A percentile compares a stretch with the other conserved stretches of the same genome.
These are phyloP conservation scores for Spialia ferax DNA, from an alignment of 2,888 invertebrate genomes.

Conservation along the genomic window DNA sequence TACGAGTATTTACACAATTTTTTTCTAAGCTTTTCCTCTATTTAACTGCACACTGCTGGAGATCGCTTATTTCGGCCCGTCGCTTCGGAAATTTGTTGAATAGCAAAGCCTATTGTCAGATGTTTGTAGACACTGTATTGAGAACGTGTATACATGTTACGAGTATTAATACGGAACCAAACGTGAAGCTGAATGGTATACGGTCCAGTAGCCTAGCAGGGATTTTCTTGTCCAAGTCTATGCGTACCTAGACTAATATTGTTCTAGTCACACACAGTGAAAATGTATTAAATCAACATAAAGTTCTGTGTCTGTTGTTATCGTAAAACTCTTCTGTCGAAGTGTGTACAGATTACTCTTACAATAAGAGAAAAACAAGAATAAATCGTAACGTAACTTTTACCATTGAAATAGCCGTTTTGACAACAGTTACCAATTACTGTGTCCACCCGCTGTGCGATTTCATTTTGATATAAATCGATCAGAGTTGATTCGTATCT, in stretches of 20 bases:
- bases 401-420: constrained; percentile 13
- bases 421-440: constrained; percentile 50
- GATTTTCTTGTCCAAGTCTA: no score
- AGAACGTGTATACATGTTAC: no score
- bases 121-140: no score
- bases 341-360: not conserved
- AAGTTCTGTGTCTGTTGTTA: not conserved
- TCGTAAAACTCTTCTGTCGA: not conserved
- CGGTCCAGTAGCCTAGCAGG: no score
- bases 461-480: constrained; percentile 77
- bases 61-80: no score
- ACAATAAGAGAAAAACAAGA: constrained; percentile 5
- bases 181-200: no score
- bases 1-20: no score
- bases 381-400: constrained; percentile 8
- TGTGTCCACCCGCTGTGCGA: constrained; percentile 73
- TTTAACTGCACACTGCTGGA: no score
- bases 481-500: constrained; percentile 60
- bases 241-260: not conserved
- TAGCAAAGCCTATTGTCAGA: no score
- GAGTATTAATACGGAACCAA: no score
- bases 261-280: not conserved
- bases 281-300: not conserved
- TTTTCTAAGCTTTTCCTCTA: no score
- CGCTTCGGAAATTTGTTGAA: no score